These are phyloP conservation scores for Psilopogon haemacephalus DNA, from an alignment of 2,113 vertebrate species.

Conservation along the genomic window DNA sequence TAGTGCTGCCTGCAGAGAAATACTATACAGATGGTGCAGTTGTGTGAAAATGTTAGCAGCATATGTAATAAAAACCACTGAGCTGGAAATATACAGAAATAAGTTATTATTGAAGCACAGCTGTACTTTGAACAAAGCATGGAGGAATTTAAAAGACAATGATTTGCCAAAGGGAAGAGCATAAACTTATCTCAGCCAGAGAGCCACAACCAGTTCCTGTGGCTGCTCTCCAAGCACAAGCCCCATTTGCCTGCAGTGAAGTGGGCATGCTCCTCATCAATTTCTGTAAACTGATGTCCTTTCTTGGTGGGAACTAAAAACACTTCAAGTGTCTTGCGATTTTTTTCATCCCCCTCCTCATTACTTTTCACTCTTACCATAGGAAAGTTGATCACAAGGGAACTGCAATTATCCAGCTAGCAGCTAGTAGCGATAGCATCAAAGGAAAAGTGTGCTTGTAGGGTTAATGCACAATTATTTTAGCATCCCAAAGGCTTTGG, in stretches of 20 bases:
- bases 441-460: constrained; percentile 53
- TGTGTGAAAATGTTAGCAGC: constrained; percentile 56
- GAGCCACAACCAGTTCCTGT: constrained; percentile 53
- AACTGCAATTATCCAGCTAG: constrained; percentile 50
- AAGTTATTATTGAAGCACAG: constrained; percentile 60
- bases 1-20: neutral
- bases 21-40: constrained; percentile 32
- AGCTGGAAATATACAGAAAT: constrained; percentile 41
- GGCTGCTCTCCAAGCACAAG: constrained; percentile 1
- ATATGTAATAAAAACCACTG: constrained; percentile 40
- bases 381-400: constrained; percentile 38
- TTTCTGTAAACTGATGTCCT: neutral
- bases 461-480: constrained; percentile 54
- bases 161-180: constrained; percentile 52
- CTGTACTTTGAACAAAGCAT: constrained; percentile 40
- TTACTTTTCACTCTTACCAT: constrained; percentile 1
- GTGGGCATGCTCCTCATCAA: neutral
- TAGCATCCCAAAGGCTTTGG: constrained; percentile 58
- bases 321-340: neutral
- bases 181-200: constrained; percentile 43
- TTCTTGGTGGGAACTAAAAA: neutral
- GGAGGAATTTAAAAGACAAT: constrained; percentile 49
- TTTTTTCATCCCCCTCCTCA: neutral
- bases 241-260: neutral
- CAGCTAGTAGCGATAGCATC: constrained; percentile 39